phyloP scores from a whole-genome alignment of 2,888 invertebrate species.

The Nymphalis polychloros region DNA sequence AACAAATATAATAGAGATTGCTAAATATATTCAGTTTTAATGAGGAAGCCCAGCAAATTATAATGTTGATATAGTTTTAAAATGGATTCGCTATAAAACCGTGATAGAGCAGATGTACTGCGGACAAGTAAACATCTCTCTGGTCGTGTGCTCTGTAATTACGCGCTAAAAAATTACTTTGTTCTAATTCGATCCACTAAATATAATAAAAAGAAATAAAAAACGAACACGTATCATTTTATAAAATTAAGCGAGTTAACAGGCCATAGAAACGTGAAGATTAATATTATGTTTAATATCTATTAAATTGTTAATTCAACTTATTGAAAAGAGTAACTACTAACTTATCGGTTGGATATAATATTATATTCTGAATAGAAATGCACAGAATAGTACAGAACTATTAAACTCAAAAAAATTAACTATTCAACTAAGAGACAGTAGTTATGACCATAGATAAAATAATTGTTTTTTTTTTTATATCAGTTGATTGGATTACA shows the following conservation, averaged over 20 bases:
- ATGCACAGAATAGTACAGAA: too few species aligned
- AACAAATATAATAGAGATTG: not conserved
- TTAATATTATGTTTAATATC: not conserved
- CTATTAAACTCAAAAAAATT: too few species aligned
- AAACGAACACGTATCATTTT: not conserved
- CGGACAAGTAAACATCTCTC: constrained; percentile 45
- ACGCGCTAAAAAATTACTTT: constrained; percentile 43
- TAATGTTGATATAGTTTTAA: constrained; percentile 26
- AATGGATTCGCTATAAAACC: constrained; percentile 31
- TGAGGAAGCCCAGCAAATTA: constrained; percentile 23
- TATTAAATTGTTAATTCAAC: not conserved
- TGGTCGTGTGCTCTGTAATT: constrained; percentile 38
- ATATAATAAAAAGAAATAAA: not conserved
- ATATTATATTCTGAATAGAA: too few species aligned
- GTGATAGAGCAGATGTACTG: constrained; percentile 40
- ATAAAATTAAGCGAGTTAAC: not conserved
- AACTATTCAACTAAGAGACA: too few species aligned
- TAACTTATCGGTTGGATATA: too few species aligned
- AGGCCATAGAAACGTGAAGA: too few species aligned
- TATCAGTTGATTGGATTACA: not conserved
- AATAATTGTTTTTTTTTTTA: not conserved
- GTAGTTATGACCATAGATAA: too few species aligned
- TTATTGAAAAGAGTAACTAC: too few species aligned
- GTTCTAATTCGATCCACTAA: constrained; percentile 18
- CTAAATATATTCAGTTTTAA: constrained; percentile 9